A percentile compares a stretch with the other conserved stretches of the same genome.
phyloP scores from a whole-genome alignment of 1,140 invertebrate genomes.

The Drosophila virilis region DNA sequence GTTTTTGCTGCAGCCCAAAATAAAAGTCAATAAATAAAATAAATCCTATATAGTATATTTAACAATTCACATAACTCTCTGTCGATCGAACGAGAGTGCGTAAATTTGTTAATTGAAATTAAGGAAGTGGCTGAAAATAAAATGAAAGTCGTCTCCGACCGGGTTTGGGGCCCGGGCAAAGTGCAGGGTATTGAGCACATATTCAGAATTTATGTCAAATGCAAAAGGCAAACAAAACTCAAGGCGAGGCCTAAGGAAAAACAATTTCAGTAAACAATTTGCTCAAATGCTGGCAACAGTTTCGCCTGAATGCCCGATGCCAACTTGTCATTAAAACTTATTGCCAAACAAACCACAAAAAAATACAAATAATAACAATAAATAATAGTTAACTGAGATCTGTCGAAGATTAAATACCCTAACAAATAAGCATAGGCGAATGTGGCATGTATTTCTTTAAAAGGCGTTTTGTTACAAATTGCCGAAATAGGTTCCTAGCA shows the following conservation, averaged over 20 bases:
- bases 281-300: background rate
- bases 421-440: no score
- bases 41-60: background rate
- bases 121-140: slow-evolving; percentile 29
- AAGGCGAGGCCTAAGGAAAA: slow-evolving; percentile 57
- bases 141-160: slow-evolving; percentile 31
- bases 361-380: no score
- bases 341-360: no score
- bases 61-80: background rate
- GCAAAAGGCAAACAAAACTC: slow-evolving; percentile 57
- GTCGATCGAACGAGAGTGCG: background rate
- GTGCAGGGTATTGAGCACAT: background rate
- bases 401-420: no score
- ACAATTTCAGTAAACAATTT: slow-evolving; percentile 21
- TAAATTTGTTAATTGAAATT: background rate
- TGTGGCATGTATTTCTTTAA: no score
- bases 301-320: background rate
- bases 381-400: no score
- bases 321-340: slow-evolving; percentile 15
- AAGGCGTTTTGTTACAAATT: no score
- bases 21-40: slow-evolving; percentile 5
- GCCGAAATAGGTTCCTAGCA: no score
- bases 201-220: slow-evolving; percentile 49
- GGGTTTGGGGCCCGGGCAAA: no score
- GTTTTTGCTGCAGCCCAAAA: background rate